Base-by-base conservation (phyloP, 2,888 invertebrate genomes). In the Perizoma affinitatum region DNA sequence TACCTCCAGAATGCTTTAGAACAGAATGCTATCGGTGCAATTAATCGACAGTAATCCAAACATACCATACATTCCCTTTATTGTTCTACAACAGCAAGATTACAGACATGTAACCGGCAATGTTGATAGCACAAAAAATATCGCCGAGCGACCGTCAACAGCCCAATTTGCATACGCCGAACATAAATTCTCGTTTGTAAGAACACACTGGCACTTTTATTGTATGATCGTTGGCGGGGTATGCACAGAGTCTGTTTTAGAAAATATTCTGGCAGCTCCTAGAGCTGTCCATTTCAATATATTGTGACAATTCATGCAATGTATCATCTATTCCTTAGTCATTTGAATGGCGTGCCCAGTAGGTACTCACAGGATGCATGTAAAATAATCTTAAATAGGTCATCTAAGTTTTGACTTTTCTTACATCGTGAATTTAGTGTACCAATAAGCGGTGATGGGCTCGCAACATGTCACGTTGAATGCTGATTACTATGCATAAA, bases 171-270 rank as follows among this genome's bases (percentile, higher is more conserved):
- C 92, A 92, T 91, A 87, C 78, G 80, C 76, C 73, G 83, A 82
- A 84, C 89, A 89, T 92, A 90, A 91, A 91, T 92, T 88, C 90
- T 90, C 88, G 90, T 91, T 91, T 90, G 90, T 88, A 91, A 87
- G 90, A 88, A 88, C 88, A 83, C 81, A 81, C 83, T 89, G 88
- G 87, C 90, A 90, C 87, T 91, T 91, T 91, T 92, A 92, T 90
- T 90, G 89, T 90, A 80, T 81, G 82, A 82, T 81, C 80, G 85
- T 84, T 82, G 85, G 83, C 82, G 74, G 74, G n/a, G 72, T 10
- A 10, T 7, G 5, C 35, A 10, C 40, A 54, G 59, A 60, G 54
- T 36, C 35, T 11, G 33, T 22, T 22, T 3, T 38, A 6, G 22
- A 35, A 51, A 43, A 6, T 35, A 49, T 52, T 35, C 33, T 38